A percentile compares a stretch with the other conserved stretches of the same genome.
Evolutionary conservation across 2,113 vertebrate species (phyloP).

Genomic region (Bungarus multicinctus): DNA sequence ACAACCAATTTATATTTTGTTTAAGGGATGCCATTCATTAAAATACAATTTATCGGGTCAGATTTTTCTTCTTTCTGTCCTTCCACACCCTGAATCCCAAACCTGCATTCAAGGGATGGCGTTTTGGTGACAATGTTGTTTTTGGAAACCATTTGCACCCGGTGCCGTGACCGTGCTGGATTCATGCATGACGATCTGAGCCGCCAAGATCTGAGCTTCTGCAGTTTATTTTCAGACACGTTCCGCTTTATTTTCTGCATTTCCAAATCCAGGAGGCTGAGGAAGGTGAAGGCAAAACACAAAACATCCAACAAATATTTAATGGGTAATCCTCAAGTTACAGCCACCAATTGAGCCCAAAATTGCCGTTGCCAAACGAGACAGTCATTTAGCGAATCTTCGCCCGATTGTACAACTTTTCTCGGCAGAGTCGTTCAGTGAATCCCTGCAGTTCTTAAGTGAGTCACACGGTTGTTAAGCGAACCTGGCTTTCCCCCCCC

Average conservation of each 20-base stretch:
- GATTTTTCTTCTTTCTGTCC: too few relatives aligned
- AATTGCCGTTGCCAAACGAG: not conserved
- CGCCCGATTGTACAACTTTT: not conserved
- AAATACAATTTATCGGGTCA: not conserved
- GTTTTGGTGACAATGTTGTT: not conserved
- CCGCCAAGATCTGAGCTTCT: too few relatives aligned
- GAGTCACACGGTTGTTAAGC: not conserved
- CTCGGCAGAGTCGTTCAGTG: not conserved
- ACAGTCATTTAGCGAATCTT: not conserved
- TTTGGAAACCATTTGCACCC: not conserved
- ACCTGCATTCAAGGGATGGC: not conserved
- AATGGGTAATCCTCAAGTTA: not conserved
- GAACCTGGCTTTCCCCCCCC: not conserved
- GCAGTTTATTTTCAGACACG: not conserved
- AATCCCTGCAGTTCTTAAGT: not conserved
- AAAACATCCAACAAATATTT: not conserved
- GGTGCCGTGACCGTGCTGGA: not conserved
- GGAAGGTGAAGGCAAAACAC: not conserved
- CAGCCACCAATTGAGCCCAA: not conserved
- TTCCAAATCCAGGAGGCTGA: not conserved
- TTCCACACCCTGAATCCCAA: not conserved
- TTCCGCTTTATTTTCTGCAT: not conserved
- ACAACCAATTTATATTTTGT: too few relatives aligned
- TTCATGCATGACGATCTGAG: not conserved
- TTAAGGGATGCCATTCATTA: not conserved